These are phyloP conservation scores for Dolichotis patagonum DNA, from an alignment of 2,113 vertebrate genomes.

Conservation along the genomic window DNA sequence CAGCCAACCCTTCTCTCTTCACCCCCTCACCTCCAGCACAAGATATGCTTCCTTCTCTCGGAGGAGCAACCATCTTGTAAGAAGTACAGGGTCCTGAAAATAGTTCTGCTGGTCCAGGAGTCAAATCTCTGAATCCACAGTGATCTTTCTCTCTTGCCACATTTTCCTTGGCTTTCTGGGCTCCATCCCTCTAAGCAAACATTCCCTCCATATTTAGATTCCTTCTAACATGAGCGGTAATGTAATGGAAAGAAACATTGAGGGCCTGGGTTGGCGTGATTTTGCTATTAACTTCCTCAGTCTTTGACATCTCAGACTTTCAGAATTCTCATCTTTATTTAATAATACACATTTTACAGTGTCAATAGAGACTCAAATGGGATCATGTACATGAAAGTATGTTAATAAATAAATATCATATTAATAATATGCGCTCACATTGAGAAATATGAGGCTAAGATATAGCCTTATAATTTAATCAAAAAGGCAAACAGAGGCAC, in stretches of 20 bases:
- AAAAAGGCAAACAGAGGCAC: background rate
- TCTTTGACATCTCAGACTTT: constrained; percentile 32
- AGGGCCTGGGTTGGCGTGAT: constrained; percentile 58
- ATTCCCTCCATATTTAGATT: constrained; percentile 70
- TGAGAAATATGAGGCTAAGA: background rate
- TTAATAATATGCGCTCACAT: background rate
- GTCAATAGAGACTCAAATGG: background rate
- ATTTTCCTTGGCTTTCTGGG: constrained; percentile 72
- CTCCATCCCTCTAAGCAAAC: constrained; percentile 79
- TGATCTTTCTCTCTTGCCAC: constrained; percentile 60
- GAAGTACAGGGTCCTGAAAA: background rate
- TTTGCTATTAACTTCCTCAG: constrained; percentile 65
- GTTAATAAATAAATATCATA: background rate
- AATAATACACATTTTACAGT: background rate
- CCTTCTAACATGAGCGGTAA: constrained; percentile 59
- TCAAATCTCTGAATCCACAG: constrained; percentile 65
- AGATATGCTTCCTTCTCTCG: constrained; percentile 38
- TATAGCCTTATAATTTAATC: background rate
- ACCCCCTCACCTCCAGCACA: accelerated
- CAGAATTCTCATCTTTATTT: constrained; percentile 58
- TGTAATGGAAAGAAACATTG: constrained; percentile 73
- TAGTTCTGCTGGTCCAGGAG: background rate
- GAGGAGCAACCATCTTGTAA: constrained; percentile 66
- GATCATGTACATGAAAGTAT: background rate
- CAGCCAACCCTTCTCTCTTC: background rate